These are phyloP conservation scores for Agrochola circellaris DNA, from an alignment of 2,888 invertebrate genomes.

Conservation along the genomic window DNA sequence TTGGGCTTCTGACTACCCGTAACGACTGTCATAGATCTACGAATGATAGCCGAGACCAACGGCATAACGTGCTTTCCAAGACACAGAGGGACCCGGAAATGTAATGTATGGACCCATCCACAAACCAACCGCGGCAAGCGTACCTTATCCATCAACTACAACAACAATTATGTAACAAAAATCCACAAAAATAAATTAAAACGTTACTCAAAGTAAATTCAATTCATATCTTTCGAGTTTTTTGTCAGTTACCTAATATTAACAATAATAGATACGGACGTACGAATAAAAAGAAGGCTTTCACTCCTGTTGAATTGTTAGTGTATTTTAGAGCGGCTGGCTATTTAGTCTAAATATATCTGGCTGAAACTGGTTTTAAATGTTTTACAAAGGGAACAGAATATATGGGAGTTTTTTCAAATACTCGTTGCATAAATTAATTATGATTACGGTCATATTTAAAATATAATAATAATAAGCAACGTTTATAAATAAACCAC, in stretches of 20 bases:
- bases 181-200: background rate
- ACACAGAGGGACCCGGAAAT: no score
- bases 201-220: background rate
- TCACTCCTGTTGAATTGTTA: background rate
- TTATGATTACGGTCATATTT: no score
- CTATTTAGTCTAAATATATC: background rate
- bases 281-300: background rate
- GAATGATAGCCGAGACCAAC: no score
- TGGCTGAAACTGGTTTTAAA: background rate
- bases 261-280: background rate
- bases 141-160: background rate
- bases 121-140: background rate
- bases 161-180: background rate
- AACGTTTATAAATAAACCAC: no score
- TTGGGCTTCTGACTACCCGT: no score
- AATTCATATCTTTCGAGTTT: background rate
- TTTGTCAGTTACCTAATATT: conserved; percentile 18
- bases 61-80: no score
- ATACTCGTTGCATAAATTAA: no score
- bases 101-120: background rate
- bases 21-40: no score
- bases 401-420: no score
- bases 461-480: no score
- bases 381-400: background rate
- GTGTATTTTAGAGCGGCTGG: background rate